Conservation (phyloP, 1,140 invertebrate genomes). For the Muscidifurax raptorellus region DNA sequence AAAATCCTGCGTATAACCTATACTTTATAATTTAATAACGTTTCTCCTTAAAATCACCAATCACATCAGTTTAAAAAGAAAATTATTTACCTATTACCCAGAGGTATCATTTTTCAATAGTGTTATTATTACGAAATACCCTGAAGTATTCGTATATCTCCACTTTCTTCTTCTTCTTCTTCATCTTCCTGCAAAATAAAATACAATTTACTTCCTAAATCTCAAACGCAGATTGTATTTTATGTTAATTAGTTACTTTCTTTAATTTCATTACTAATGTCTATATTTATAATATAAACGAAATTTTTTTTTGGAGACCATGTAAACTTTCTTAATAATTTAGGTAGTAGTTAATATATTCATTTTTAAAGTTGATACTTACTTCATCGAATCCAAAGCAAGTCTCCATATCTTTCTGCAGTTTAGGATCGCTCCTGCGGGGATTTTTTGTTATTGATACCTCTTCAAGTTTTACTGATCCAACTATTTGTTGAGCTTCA, state of each 20-base stretch:
- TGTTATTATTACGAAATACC: constrained; percentile 51
- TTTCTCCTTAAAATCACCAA: constrained; percentile 37
- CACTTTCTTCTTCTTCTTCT: constrained; percentile 52
- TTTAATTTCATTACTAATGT: no score
- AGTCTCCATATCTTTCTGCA: constrained; percentile 83
- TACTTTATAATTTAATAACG: constrained; percentile 17
- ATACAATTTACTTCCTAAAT: not conserved
- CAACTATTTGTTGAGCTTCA: constrained; percentile 66
- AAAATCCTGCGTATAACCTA: not conserved
- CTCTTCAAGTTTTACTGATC: constrained; percentile 67
- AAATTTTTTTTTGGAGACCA: no score
- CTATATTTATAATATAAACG: no score
- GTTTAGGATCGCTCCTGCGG: constrained; percentile 73
- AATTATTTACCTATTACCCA: constrained; percentile 40
- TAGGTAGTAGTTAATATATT: constrained; percentile 18
- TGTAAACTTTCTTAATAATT: not conserved
- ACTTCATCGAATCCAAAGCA: constrained; percentile 92
- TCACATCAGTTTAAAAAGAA: constrained; percentile 14
- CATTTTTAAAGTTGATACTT: constrained; percentile 48
- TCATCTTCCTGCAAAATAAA: constrained; percentile 32
- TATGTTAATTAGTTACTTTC: no score
- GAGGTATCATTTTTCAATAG: constrained; percentile 14
- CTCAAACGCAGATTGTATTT: no score
- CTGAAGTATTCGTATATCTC: constrained; percentile 49
- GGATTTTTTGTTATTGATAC: constrained; percentile 51